phyloP scores from a whole-genome alignment of 2,797 vertebrate species.

The Microtus californicus region DNA sequence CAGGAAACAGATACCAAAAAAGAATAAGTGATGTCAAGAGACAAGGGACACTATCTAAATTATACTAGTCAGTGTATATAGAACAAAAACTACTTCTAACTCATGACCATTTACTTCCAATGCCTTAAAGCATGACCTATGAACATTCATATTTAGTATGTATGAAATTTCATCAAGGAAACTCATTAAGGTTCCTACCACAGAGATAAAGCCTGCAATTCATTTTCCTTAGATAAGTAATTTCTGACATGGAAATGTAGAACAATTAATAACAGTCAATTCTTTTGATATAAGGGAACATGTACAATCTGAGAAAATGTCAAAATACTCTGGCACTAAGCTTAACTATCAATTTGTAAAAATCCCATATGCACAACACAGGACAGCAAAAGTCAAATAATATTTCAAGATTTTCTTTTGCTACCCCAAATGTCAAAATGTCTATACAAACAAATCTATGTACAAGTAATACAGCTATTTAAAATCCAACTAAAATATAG shows the following conservation, averaged over 20 bases:
- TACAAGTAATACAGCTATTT: not conserved
- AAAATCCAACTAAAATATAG: conserved; percentile 59
- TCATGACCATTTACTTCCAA: not conserved
- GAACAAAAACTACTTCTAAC: not conserved
- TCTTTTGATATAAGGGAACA: conserved; percentile 63
- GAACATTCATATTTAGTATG: not conserved
- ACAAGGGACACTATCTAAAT: conserved; percentile 42
- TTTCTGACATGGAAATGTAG: conserved; percentile 57
- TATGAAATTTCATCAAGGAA: conserved; percentile 54
- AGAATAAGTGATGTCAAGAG: conserved; percentile 42
- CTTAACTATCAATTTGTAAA: conserved; percentile 55
- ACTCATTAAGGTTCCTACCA: conserved; percentile 45
- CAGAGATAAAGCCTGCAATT: conserved; percentile 52
- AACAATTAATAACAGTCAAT: conserved; percentile 17
- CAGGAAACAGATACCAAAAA: conserved; percentile 49
- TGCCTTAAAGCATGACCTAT: conserved; percentile 12
- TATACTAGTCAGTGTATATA: not conserved
- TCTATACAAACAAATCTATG: conserved; percentile 56
- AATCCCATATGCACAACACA: conserved; percentile 27
- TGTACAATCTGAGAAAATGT: conserved; percentile 51
- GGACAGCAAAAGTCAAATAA: conserved; percentile 53
- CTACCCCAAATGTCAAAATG: conserved; percentile 51
- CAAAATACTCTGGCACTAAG: conserved; percentile 5
- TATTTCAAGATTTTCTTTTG: conserved; percentile 53
- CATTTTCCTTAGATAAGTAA: conserved; percentile 42